Evolutionary conservation across 2,113 vertebrate species (phyloP).

Genomic region (Phalacrocorax pelagicus): DNA sequence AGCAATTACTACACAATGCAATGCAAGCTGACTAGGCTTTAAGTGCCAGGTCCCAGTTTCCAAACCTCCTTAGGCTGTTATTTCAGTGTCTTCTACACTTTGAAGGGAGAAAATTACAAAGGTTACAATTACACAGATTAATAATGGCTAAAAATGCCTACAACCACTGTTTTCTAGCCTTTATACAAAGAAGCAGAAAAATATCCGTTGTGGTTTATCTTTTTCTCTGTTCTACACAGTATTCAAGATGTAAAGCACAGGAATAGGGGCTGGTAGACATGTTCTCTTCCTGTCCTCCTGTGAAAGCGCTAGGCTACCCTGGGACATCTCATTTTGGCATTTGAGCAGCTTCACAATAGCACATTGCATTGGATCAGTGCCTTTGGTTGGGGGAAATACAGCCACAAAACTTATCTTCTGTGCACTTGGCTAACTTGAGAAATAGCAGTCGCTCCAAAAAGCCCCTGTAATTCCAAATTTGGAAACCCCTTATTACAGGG

Average conservation of each 20-base stretch:
- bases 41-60: slow-evolving; percentile 30
- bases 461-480: not conserved
- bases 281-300: not conserved
- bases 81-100: slow-evolving; percentile 29
- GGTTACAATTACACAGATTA: not conserved
- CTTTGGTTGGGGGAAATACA: not conserved
- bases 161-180: not conserved
- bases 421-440: not conserved
- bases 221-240: not conserved
- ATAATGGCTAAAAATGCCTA: slow-evolving; percentile 3
- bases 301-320: not conserved
- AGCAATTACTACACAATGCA: slow-evolving; percentile 50
- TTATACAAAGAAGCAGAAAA: not conserved
- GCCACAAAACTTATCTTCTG: fast-evolving
- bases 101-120: not conserved
- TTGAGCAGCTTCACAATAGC: not conserved
- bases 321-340: not conserved
- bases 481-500: not conserved
- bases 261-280: fast-evolving
- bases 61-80: slow-evolving; percentile 42
- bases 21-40: slow-evolving; percentile 37
- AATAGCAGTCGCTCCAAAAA: not conserved
- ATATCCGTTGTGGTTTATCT: not conserved
- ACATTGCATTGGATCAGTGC: not conserved
- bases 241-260: not conserved